Conservation (phyloP, 1,140 invertebrate genomes). For the Eciton burchellii region DNA sequence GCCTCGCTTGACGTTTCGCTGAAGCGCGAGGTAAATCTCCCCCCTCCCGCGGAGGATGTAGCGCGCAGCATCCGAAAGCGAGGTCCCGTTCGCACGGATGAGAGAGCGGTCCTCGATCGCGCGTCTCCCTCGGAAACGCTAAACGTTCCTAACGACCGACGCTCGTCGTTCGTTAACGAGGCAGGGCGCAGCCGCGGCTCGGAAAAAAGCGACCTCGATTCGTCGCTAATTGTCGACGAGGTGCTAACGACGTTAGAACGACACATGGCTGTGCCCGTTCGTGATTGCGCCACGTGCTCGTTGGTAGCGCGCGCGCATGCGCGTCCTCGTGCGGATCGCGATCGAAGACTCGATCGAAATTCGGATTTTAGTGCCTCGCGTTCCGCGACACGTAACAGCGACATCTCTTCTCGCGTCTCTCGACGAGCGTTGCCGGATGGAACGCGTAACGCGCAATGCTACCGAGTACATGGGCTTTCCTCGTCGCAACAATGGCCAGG, state of each 20-base stretch:
- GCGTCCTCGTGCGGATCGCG: background rate
- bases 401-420: too few species aligned
- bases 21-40: too few species aligned
- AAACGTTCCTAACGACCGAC: conserved; percentile 65
- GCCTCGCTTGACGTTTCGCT: conserved; percentile 40
- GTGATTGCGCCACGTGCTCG: conserved; percentile 47
- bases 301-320: conserved; percentile 37
- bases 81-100: background rate
- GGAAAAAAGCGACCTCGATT: conserved; percentile 72
- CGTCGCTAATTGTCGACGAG: conserved; percentile 70
- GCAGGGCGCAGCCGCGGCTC: conserved; percentile 31
- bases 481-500: too few species aligned
- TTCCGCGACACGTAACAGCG: background rate
- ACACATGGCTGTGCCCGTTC: background rate
- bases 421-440: too few species aligned
- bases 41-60: too few species aligned
- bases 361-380: conserved; percentile 20
- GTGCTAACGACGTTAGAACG: conserved; percentile 71
- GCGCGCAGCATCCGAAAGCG: background rate
- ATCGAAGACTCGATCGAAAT: conserved; percentile 5
- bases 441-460: background rate
- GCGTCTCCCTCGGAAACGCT: conserved; percentile 38
- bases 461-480: background rate
- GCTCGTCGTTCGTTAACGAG: conserved; percentile 67
- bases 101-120: conserved; percentile 2